Evolutionary conservation across 30 jellyfish, hydroid and myxozoan genomes (phyloP), one percentile per base, ranked within the genome.

Genomic region (Aurelia sp.): DNA sequence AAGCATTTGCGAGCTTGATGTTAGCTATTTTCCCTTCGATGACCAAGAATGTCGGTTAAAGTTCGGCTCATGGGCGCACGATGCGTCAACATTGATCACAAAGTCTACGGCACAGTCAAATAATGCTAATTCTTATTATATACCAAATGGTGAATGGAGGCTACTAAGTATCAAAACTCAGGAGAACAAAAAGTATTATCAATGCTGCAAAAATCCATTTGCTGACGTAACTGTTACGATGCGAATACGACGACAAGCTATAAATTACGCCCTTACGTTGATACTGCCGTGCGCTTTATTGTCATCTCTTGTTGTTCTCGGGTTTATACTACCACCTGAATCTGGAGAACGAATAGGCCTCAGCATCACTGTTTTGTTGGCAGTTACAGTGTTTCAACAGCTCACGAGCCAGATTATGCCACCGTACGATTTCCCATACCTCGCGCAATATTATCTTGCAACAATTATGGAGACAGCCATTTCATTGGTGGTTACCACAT

Each of bases 61-160:
- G 50, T 88, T 88, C 55, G 97, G 97, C 75, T 88, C 97, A 13
- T 88, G 97, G 97, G 97, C 97, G 18, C 78, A 30, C 76, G 97
- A 88, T 58, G 90, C 92, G 11, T 79, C 97, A 66, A 79, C 75
- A 60, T 27, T 88, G 18, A 62, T 47, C 0, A 88, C 86, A 74
- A 62, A 73, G n/a, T 23, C 92, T 6, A 53, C 74, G 31, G 53
- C 51, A 22, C 57, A 53, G 35, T 70, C 90, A 6, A 12, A 88
- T 44, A 18, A 85, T 31, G 73, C 81, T 23, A 88, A 88, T 58
- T 47, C 83, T 6, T 88, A 55, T 44, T 88, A 88, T 74, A 66
- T 88, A 11, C 90, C 82, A 50, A 88, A 88, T 71, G 97, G 97
- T 1, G 97, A 88, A 62, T 88, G 97, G 97, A 60, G 64, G 65